Conservation (phyloP, 1,140 invertebrate species). For the Eumeta japonica region DNA sequence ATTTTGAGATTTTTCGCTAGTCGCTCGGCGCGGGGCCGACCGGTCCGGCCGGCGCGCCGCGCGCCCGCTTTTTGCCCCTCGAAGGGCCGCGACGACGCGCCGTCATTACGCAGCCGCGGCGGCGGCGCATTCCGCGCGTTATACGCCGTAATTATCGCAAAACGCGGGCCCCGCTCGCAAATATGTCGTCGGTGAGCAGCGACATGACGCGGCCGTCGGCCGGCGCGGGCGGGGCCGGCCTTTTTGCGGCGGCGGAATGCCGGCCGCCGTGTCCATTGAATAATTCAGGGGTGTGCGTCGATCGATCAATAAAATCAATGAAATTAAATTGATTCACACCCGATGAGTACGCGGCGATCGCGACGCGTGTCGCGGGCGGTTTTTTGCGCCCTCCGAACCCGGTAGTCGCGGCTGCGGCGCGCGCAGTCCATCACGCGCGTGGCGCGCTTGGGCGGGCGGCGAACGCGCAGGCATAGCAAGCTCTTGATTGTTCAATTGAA, state of each 20-base stretch:
- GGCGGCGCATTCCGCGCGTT: conserved; percentile 47
- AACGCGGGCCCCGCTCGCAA: conserved; percentile 48
- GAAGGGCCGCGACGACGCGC: conserved; percentile 22
- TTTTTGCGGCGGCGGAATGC: conserved; percentile 36
- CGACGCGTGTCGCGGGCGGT: conserved; percentile 24
- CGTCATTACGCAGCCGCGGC: conserved; percentile 51
- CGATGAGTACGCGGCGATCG: conserved; percentile 39
- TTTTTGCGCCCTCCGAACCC: conserved; percentile 44
- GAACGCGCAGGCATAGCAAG: no score
- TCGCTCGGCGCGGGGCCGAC: conserved; percentile 30
- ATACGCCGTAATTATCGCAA: conserved; percentile 53
- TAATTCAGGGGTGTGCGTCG: conserved; percentile 51
- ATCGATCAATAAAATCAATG: conserved; percentile 56
- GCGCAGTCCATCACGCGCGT: conserved; percentile 37
- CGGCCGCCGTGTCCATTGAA: conserved; percentile 50
- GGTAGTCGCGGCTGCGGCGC: conserved; percentile 37
- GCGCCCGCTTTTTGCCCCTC: conserved; percentile 33
- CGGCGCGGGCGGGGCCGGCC: no score
- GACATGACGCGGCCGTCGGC: conserved; percentile 57
- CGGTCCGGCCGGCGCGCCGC: conserved; percentile 25
- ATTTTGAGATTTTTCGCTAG: conserved; percentile 51
- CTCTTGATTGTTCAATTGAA: no score
- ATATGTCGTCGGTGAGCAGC: conserved; percentile 52
- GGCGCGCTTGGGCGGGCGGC: conserved; percentile 26
- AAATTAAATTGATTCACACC: conserved; percentile 55